Conservation (phyloP, 2,888 invertebrate species). For the Drosophila infuscata region DNA sequence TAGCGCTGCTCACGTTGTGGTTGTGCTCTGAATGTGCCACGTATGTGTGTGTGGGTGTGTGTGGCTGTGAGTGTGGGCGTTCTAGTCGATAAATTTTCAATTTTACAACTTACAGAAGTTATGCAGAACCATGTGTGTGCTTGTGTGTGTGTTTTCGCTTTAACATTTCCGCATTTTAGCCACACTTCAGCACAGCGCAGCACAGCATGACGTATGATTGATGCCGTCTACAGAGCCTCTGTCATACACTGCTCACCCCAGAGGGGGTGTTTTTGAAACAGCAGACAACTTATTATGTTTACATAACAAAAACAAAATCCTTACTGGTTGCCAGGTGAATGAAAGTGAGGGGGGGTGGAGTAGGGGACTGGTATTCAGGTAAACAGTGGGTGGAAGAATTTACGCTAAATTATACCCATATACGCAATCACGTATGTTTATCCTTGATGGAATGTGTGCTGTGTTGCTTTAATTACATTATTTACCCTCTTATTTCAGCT, state of each 20-base stretch:
- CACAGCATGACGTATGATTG: slow-evolving; percentile 76
- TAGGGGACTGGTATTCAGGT: not conserved
- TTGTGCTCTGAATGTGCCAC: slow-evolving; percentile 15
- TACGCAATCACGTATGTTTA: slow-evolving; percentile 22
- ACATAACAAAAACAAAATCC: slow-evolving; percentile 51
- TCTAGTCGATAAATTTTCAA: slow-evolving; percentile 80
- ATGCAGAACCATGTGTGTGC: slow-evolving; percentile 2
- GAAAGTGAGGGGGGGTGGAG: not conserved
- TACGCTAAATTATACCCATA: slow-evolving; percentile 28
- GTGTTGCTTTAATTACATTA: slow-evolving; percentile 54
- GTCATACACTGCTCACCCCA: not conserved
- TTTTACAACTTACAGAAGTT: slow-evolving; percentile 56
- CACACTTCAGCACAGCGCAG: slow-evolving; percentile 69
- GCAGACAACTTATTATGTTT: slow-evolving; percentile 66
- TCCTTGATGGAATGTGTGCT: slow-evolving; percentile 13
- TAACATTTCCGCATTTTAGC: slow-evolving; percentile 75
- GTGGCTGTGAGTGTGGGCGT: slow-evolving; percentile 40
- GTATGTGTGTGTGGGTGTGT: not conserved
- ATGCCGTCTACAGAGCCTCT: slow-evolving; percentile 60
- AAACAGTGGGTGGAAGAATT: slow-evolving; percentile 8
- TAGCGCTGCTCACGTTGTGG: slow-evolving; percentile 68
- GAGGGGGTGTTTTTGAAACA: slow-evolving; percentile 5
- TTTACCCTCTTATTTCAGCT: slow-evolving; percentile 57
- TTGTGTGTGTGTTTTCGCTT: slow-evolving; percentile 38
- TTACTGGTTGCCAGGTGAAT: slow-evolving; percentile 7